phyloP scores from a whole-genome alignment of 1,140 invertebrate genomes.

The Scaptomyza graminum region DNA sequence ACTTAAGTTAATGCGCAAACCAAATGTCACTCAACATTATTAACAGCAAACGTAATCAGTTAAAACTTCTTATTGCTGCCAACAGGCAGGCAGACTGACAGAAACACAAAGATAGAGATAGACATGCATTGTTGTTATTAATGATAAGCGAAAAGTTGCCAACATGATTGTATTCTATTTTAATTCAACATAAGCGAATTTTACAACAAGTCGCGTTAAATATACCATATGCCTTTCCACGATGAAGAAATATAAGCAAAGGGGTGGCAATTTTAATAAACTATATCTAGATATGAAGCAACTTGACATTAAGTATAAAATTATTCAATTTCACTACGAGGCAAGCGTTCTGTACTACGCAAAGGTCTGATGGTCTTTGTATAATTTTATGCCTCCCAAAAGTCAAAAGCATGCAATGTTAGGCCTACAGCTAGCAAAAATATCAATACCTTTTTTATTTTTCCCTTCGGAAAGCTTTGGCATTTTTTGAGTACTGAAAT shows the following conservation, averaged over 20 bases:
- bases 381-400: too few relatives aligned
- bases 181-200: too few relatives aligned
- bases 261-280: too few relatives aligned
- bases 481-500: slow-evolving; percentile 51
- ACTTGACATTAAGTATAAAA: too few relatives aligned
- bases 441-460: slow-evolving; percentile 5
- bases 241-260: too few relatives aligned
- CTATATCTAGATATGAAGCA: too few relatives aligned
- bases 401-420: neutral
- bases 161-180: slow-evolving; percentile 78
- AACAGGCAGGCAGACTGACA: slow-evolving; percentile 26
- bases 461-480: slow-evolving; percentile 31
- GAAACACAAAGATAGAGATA: too few relatives aligned
- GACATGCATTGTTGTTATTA: slow-evolving; percentile 20
- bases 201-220: too few relatives aligned
- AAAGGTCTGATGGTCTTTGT: too few relatives aligned
- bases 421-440: slow-evolving; percentile 26
- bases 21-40: slow-evolving; percentile 80
- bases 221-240: too few relatives aligned
- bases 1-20: slow-evolving; percentile 80
- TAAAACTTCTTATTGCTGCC: slow-evolving; percentile 62
- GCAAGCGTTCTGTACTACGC: too few relatives aligned
- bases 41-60: slow-evolving; percentile 78
- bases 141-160: slow-evolving; percentile 61
- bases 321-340: too few relatives aligned